Percentiles rank a stretch among this genome's conserved stretches.
Evolutionary conservation across 2,888 invertebrate species (phyloP).

Genomic region (Encarsia formosa): DNA sequence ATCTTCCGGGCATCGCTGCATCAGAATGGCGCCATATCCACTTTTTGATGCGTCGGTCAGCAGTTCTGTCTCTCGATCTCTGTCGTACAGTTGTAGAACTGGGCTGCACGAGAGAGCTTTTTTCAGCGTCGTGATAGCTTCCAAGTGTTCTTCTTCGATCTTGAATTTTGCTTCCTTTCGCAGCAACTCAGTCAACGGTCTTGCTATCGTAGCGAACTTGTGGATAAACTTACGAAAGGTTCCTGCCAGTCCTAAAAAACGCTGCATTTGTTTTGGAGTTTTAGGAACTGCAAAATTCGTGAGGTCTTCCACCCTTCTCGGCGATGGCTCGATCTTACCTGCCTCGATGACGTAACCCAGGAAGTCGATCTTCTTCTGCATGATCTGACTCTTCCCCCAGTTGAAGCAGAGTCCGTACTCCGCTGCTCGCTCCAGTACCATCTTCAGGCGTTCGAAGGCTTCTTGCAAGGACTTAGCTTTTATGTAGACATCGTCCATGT

Average conservation of each 20-base stretch:
- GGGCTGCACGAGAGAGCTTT: background rate
- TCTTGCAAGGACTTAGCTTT: no score
- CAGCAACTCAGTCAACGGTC: background rate
- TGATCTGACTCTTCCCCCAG: no score
- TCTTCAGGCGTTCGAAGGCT: no score
- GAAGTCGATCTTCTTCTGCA: conserved; percentile 27
- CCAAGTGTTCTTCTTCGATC: background rate
- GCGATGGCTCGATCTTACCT: background rate
- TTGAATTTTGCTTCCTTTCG: no score
- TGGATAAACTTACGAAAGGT: conserved; percentile 11
- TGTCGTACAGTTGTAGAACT: background rate
- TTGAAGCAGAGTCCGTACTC: no score
- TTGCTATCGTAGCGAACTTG: conserved; percentile 2
- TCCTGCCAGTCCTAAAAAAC: conserved; percentile 12
- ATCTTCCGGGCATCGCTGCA: background rate
- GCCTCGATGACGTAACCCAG: conserved; percentile 19
- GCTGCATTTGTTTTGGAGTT: conserved; percentile 13
- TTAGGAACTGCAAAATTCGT: conserved; percentile 13
- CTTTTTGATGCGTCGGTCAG: background rate
- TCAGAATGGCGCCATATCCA: background rate
- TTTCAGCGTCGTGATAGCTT: background rate
- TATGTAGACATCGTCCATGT: no score
- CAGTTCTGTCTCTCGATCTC: background rate
- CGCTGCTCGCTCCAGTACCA: no score
- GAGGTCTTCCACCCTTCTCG: background rate